A percentile compares a stretch with the other conserved stretches of the same genome.
These are phyloP conservation scores for Eurytoma californica DNA, from an alignment of 2,888 invertebrate species.

Conservation along the genomic window DNA sequence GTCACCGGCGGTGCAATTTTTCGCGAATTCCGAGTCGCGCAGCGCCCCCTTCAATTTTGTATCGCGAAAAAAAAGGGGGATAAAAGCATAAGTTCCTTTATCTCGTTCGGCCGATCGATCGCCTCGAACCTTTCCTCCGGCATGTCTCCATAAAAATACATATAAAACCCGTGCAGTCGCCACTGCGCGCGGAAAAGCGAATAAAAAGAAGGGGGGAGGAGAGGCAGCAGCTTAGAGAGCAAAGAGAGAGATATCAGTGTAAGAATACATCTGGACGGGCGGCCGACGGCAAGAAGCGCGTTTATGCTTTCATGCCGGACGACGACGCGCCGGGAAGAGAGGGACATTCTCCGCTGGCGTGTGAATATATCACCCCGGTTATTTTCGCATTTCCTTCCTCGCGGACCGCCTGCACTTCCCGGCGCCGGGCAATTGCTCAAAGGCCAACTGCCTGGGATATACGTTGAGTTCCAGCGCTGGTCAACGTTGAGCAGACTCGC, in stretches of 20 bases:
- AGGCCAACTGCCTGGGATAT: background rate
- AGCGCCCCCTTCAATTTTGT: constrained; percentile 2
- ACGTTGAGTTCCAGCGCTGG: background rate
- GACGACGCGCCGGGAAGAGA: background rate
- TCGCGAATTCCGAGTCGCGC: background rate
- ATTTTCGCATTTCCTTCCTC: constrained; percentile 40
- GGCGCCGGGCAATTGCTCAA: too few relatives aligned
- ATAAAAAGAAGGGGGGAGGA: constrained; percentile 6
- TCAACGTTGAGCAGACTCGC: too few relatives aligned
- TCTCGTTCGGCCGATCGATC: constrained; percentile 24
- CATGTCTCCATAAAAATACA: constrained; percentile 14
- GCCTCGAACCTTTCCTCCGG: background rate
- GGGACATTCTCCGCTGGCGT: constrained; percentile 5
- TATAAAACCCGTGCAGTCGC: constrained; percentile 14
- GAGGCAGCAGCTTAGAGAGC: constrained; percentile 6
- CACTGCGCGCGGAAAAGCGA: background rate
- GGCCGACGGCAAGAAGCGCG: constrained; percentile 12
- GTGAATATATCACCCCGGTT: constrained; percentile 37
- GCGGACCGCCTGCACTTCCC: background rate
- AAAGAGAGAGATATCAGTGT: constrained; percentile 42
- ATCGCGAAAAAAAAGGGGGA: background rate
- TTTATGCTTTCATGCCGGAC: constrained; percentile 32
- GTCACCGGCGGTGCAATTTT: background rate
- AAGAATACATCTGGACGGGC: constrained; percentile 22
- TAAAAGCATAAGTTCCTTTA: constrained; percentile 8